These are phyloP conservation scores for Cyprinella venusta DNA, from an alignment of 2,797 vertebrate species.

Conservation along the genomic window DNA sequence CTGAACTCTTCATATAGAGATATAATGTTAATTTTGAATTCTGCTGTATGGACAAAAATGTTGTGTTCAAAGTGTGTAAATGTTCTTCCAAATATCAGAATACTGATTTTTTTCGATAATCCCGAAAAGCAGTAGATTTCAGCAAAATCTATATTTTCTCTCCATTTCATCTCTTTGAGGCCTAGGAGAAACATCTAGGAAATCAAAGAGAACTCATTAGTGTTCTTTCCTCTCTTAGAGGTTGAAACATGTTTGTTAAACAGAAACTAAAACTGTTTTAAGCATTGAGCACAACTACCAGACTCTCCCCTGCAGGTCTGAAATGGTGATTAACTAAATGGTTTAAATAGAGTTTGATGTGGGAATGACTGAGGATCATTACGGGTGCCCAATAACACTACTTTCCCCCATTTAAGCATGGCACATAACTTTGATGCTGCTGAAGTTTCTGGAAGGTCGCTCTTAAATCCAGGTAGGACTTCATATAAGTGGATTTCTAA, in stretches of 20 bases:
- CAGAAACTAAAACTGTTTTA: not conserved
- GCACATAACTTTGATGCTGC: constrained; percentile 28
- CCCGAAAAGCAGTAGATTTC: not conserved
- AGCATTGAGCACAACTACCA: not conserved
- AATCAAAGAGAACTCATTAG: constrained; percentile 28
- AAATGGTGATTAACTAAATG: constrained; percentile 25
- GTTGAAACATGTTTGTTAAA: not conserved
- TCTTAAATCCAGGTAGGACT: constrained; percentile 39
- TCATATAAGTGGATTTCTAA: constrained; percentile 50
- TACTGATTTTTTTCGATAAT: not conserved
- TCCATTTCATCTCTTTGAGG: constrained; percentile 2
- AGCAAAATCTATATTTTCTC: not conserved
- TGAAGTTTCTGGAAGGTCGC: constrained; percentile 34
- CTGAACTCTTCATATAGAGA: no score
- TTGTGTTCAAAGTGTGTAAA: no score
- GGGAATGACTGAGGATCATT: constrained; percentile 21
- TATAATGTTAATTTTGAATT: not conserved
- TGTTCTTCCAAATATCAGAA: not conserved
- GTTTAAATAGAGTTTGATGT: constrained; percentile 29
- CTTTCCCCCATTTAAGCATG: constrained; percentile 19
- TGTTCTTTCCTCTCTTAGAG: constrained; percentile 3
- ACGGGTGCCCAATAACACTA: constrained; percentile 1
- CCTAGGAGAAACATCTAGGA: not conserved
- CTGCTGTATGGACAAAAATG: not conserved
- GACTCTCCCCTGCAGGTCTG: not conserved